Conservation (phyloP, 2,113 vertebrate genomes). For the Apteryx mantelli region DNA sequence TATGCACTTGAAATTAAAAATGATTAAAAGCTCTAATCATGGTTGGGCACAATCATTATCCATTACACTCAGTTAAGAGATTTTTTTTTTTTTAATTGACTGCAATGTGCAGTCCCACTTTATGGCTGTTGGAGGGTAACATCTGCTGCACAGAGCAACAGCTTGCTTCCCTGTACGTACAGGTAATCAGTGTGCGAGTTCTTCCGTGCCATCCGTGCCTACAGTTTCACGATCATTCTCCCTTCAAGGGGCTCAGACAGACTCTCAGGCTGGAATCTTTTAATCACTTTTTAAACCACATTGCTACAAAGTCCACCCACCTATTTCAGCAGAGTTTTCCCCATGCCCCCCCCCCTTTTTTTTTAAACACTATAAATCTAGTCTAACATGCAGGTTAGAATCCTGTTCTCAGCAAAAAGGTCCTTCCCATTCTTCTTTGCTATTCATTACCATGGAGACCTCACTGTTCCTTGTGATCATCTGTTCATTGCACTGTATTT, state of each 20-base stretch:
- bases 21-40: neutral
- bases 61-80: neutral
- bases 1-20: neutral
- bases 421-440: neutral
- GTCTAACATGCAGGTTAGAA: neutral
- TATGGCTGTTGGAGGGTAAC: neutral
- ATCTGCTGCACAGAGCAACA: neutral
- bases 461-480: neutral
- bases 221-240: neutral
- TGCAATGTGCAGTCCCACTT: neutral
- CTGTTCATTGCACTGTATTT: neutral
- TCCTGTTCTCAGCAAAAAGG: neutral
- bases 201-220: neutral
- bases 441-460: neutral
- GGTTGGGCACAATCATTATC: neutral
- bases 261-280: neutral
- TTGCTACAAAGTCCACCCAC: neutral
- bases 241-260: neutral
- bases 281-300: neutral
- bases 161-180: fast-evolving
- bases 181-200: fast-evolving
- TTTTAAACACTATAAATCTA: neutral
- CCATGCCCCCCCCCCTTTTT: neutral
- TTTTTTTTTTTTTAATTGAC: neutral
- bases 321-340: neutral